Conservation (phyloP, 2,888 invertebrate genomes). For the Lacanobia wlatinum region DNA sequence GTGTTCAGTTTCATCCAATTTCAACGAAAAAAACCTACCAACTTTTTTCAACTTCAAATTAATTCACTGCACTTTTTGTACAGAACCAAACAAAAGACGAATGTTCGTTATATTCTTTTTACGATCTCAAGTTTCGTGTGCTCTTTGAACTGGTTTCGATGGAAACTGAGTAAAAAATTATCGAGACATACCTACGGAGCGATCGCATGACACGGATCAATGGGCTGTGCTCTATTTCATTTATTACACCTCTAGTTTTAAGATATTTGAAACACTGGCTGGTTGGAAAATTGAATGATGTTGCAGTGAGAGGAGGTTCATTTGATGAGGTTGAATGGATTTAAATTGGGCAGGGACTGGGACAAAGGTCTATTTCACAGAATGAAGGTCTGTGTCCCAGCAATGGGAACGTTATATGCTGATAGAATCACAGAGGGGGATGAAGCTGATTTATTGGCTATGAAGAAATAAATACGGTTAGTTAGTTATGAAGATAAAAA, state of each 20-base stretch:
- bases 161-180: constrained; percentile 81
- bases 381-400: too few relatives aligned
- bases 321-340: not conserved
- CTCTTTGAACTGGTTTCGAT: constrained; percentile 87
- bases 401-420: not conserved
- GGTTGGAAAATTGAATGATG: constrained; percentile 40
- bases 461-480: too few relatives aligned
- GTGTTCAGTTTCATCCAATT: not conserved
- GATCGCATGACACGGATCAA: constrained; percentile 82
- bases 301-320: not conserved
- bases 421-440: too few relatives aligned
- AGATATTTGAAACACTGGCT: constrained; percentile 52
- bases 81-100: constrained; percentile 63
- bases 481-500: too few relatives aligned
- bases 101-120: constrained; percentile 70
- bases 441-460: too few relatives aligned
- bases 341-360: not conserved
- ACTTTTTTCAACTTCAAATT: constrained; percentile 15
- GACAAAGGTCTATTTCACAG: not conserved
- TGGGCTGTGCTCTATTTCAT: constrained; percentile 79
- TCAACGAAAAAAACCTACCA: not conserved
- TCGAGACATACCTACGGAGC: constrained; percentile 75
- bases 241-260: constrained; percentile 72
- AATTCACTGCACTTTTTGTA: constrained; percentile 57
- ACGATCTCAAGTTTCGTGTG: constrained; percentile 81